Evolutionary conservation across 1,140 invertebrate genomes (phyloP).

Genomic region (Dinothrombium tinctorium): DNA sequence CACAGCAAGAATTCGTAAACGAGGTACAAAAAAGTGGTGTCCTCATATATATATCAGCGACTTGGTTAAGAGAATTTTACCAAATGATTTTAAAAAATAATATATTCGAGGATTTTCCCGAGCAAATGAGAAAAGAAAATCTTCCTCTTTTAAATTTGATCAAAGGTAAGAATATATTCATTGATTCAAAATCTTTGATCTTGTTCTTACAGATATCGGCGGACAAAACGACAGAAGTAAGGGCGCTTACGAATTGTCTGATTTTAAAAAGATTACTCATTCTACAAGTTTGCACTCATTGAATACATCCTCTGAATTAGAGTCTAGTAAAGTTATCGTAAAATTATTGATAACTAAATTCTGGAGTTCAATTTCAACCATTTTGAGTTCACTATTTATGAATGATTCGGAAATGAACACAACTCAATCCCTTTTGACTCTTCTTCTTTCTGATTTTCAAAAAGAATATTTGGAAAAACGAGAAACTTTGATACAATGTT

Average conservation of each 20-base stretch:
- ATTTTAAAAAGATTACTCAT: constrained; percentile 30
- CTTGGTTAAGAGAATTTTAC: constrained; percentile 73
- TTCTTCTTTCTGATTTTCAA: not conserved
- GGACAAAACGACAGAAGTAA: constrained; percentile 40
- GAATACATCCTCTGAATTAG: not conserved
- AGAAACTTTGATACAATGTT: constrained; percentile 24
- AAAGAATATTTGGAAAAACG: not conserved
- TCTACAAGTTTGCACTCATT: not conserved
- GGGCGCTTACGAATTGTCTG: constrained; percentile 47
- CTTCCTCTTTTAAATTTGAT: constrained; percentile 46
- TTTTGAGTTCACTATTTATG: not conserved
- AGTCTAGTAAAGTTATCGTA: not conserved
- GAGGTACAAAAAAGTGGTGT: constrained; percentile 71
- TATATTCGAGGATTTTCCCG: constrained; percentile 40
- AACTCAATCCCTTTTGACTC: not conserved
- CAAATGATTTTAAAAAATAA: constrained; percentile 52
- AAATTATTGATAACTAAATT: not conserved
- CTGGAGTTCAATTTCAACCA: not conserved
- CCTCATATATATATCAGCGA: constrained; percentile 63
- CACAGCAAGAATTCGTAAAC: constrained; percentile 69
- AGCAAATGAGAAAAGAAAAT: too few relatives aligned
- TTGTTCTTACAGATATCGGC: constrained; percentile 39
- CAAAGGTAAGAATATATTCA: constrained; percentile 19
- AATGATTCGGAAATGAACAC: not conserved
- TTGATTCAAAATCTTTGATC: constrained; percentile 1